Base-by-base conservation (phyloP, 23 tunicate species). In the Phallusia fumigata region DNA sequence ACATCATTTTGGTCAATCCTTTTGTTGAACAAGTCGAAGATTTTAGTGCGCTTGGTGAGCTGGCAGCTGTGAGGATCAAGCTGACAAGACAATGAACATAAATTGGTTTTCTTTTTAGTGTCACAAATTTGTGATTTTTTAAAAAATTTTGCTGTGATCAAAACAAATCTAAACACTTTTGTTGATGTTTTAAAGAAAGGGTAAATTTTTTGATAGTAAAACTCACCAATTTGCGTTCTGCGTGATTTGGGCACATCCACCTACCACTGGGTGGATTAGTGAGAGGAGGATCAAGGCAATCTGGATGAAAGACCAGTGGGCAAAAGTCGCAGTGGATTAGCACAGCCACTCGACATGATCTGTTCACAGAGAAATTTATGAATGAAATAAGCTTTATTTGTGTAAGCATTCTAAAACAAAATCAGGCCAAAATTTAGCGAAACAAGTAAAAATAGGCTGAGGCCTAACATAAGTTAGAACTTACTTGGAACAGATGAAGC, bases 171-270 rank as follows among this genome's bases (percentile, higher is more conserved):
- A n/a, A n/a, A n/a, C n/a, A n/a, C n/a, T n/a, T n/a, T n/a, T n/a
- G n/a, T n/a, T n/a, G n/a, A n/a, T n/a, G n/a, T n/a, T n/a, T n/a
- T n/a, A n/a, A n/a, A n/a, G n/a, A n/a, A n/a, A n/a, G n/a, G n/a
- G n/a, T n/a, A n/a, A n/a, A n/a, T n/a, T n/a, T n/a, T n/a, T n/a
- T n/a, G n/a, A n/a, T n/a, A n/a, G n/a, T n/a, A n/a, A n/a, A n/a
- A n/a, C 82, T 77, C 31, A 92, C 97, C 88, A 83, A 31, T 3
- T 84, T 76, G 33, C 84, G 40, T 84, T 91, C 92, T 16, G 96
- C 75, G 50, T 96, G 99, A 77, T 82, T 82, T 0, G 99, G 99
- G 53, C 99, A 96, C 96, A 96, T 96, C 99, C 99, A 96, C 32
- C 92, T 81, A 33, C 84, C 84, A 35, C 80, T 83, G 19, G 99